Base-by-base conservation (phyloP, 2,113 vertebrate species). In the Phrynosoma blainvillii region DNA sequence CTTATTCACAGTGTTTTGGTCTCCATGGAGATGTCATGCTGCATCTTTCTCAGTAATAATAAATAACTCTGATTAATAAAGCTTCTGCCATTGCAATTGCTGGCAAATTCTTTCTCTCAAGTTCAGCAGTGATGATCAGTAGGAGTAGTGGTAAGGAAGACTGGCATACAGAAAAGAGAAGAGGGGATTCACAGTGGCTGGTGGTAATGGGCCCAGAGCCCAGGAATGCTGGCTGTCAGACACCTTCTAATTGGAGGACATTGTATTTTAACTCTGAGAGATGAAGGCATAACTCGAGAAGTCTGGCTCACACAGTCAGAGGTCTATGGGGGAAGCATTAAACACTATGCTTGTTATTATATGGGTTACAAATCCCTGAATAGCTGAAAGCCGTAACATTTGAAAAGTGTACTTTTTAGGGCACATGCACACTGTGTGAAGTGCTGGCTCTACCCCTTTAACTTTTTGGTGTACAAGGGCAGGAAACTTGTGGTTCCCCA, bases 1-100 rank as follows among this genome's bases (percentile, higher is more conserved):
- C 87, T 88, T 77, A 68, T 88, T 84, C 87, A 84, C 74, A 68
- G 87, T 88, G 81, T 84, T 84, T 88, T 68, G 81, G 87, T 88
- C 87, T 88, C 74, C 65, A 88, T 88, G 87, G 87, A 84, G 87
- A 78, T 84, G n/a, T 70, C 47, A 83, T 78, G 62, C 62, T 84
- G 74, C 32, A 78, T 77, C 74, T 42, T 83, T 83, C 73, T 83
- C 65, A 78, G 62, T 78, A 84, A 83, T 88, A 83, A 88, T 76
- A 88, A 88, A 87, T 52, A 52, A 66, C 59, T 79, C 76, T 79
- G 47, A 42, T 73, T 25, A 66, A 84, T 66, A 82, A 47, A 13
- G 74, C 81, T 92, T 77, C 77, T 52, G n/a, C 56, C 89, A 81
- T 36, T 23, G 30, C 3, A 65, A 32, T 21, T 32, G 3, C 56